Evolutionary conservation across 2,888 invertebrate genomes (phyloP).

Genomic region (Drosophila austrosaltans): DNA sequence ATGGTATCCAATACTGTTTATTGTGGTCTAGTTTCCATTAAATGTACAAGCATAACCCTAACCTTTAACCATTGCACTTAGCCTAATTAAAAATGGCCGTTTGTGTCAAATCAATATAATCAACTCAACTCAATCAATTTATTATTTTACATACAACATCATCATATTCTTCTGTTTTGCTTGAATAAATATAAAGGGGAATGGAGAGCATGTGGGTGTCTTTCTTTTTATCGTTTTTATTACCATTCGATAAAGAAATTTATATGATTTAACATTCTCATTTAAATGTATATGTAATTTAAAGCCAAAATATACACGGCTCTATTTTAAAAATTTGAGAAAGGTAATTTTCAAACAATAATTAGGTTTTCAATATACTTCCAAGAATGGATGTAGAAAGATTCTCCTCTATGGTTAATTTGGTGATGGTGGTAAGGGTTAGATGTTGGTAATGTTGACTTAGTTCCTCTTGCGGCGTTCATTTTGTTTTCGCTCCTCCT

Average conservation of each 20-base stretch:
- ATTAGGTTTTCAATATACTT: neutral
- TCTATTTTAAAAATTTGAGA: constrained; percentile 16
- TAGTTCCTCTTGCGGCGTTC: constrained; percentile 73
- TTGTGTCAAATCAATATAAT: constrained; percentile 39
- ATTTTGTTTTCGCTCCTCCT: constrained; percentile 80
- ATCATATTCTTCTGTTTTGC: constrained; percentile 9
- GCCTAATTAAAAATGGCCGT: constrained; percentile 63
- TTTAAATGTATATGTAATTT: constrained; percentile 32
- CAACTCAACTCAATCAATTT: constrained; percentile 39
- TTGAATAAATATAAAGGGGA: constrained; percentile 11
- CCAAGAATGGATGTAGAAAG: neutral
- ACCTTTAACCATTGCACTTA: constrained; percentile 52
- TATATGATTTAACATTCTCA: neutral
- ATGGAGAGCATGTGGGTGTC: neutral
- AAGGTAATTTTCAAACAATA: constrained; percentile 21
- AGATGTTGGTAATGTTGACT: constrained; percentile 16
- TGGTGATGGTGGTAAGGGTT: neutral
- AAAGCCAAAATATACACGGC: constrained; percentile 45
- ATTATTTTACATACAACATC: constrained; percentile 12
- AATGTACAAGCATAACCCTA: neutral
- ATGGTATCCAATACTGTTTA: constrained; percentile 20
- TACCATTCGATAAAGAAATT: constrained; percentile 37
- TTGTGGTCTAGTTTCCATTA: constrained; percentile 1
- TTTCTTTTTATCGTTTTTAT: constrained; percentile 5
- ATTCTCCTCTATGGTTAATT: neutral